Base-by-base conservation (phyloP, 2,888 invertebrate species). In the Serrognathus titanus region DNA sequence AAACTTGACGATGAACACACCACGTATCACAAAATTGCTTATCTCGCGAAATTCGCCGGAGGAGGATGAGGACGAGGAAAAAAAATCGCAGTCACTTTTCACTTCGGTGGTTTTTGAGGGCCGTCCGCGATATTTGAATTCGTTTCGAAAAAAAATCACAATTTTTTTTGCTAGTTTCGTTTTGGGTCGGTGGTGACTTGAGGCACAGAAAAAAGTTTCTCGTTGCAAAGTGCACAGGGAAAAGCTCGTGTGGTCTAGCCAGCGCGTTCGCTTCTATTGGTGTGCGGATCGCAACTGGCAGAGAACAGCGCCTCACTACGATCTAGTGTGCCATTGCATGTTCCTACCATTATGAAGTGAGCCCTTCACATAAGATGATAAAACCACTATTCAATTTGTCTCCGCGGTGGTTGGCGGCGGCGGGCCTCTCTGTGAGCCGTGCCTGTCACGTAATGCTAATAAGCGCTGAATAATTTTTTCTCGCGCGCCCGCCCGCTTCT, bases 281-380 rank as follows among this genome's bases (percentile, higher is more conserved):
- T 64, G 64, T 63, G 63, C 63, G 59, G 62, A 64, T 63, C 62
- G 63, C 66, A 57, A 66, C 66, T 66, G 50, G 49, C 50, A 35
- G 36, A 10, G 43, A 20, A 43, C 13, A 43, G 16, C 16, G 12
- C n/a, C 43, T 13, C 43, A 9, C 43, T 43, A 43, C 43, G 20
- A 43, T 43, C 43, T 43, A 43, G 43, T 43, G 43, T 43, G 43
- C 43, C 24, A 43, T 43, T 39, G 39, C 39, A 39, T 39, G 39
- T 39, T 39, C 39, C 39, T 39, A 39, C 39, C 39, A 39, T 39
- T 43, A 20, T 43, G 43, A 43, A 43, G n/a, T 43, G 20, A 31
- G 20, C 43, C 43, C 43, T 43, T 43, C 43, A 43, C 43, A 43
- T 13, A 7, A 40, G 40, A 40, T 40, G 43, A 43, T 43, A 43